Conservation (phyloP, 2,888 invertebrate genomes). For the Mermis nigrescens region DNA sequence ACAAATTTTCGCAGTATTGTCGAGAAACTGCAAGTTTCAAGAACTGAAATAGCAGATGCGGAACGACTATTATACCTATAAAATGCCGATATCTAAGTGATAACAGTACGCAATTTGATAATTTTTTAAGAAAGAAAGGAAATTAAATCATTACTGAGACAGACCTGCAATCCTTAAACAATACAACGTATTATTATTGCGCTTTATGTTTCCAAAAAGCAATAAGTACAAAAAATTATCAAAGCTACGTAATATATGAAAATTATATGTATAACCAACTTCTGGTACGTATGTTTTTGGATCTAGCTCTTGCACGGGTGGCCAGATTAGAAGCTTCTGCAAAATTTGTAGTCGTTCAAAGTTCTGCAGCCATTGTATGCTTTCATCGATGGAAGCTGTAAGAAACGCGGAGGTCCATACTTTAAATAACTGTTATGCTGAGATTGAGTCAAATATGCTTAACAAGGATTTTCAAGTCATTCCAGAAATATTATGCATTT, state of each 20-base stretch:
- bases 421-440: too few relatives aligned
- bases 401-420: too few relatives aligned
- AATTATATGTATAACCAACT: slow-evolving; percentile 22
- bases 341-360: slow-evolving; percentile 46
- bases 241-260: background rate
- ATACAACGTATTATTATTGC: too few relatives aligned
- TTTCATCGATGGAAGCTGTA: slow-evolving; percentile 44
- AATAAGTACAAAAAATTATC: background rate
- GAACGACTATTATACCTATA: too few relatives aligned
- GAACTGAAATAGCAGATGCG: slow-evolving; percentile 34
- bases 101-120: too few relatives aligned
- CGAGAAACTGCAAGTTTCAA: slow-evolving; percentile 40
- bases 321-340: slow-evolving; percentile 45
- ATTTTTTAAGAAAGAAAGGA: background rate
- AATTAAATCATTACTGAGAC: too few relatives aligned
- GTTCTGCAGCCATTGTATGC: slow-evolving; percentile 47
- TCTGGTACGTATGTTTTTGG: slow-evolving; percentile 42
- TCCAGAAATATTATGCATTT: too few relatives aligned
- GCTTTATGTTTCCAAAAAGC: too few relatives aligned
- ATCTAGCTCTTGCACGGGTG: slow-evolving; percentile 43
- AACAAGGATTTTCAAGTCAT: too few relatives aligned
- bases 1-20: slow-evolving; percentile 45
- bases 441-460: too few relatives aligned
- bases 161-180: too few relatives aligned
- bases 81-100: too few relatives aligned